Evolutionary conservation across 2,797 vertebrate genomes (phyloP).

Genomic region (Sus cebifrons): DNA sequence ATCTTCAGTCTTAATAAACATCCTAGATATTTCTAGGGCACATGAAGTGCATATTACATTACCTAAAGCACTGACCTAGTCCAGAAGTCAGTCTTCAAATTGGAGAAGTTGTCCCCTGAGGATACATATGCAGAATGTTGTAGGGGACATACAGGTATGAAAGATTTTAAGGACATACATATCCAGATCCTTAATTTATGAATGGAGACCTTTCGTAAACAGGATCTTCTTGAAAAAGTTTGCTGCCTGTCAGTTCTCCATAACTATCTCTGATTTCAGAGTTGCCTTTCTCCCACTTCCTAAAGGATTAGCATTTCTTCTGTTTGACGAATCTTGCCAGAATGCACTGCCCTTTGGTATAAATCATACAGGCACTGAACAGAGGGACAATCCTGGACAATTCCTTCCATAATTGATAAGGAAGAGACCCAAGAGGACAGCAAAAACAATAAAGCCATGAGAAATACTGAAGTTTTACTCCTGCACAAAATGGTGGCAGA

Average conservation of each 20-base stretch:
- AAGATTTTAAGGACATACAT: not conserved
- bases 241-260: not conserved
- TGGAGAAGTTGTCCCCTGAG: not conserved
- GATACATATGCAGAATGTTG: not conserved
- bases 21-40: not conserved
- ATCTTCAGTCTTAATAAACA: not conserved
- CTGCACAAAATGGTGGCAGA: not conserved
- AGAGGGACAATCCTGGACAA: not conserved
- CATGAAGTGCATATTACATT: not conserved
- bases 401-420: not conserved
- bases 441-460: not conserved
- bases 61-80: not conserved
- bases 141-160: rapidly evolving
- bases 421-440: not conserved
- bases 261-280: not conserved
- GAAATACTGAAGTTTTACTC: not conserved
- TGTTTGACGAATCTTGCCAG: not conserved
- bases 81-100: not conserved
- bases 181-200: not conserved
- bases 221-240: not conserved
- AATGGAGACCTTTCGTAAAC: not conserved
- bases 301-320: not conserved
- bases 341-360: not conserved
- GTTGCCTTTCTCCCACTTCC: not conserved
- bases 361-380: not conserved